phyloP scores from a whole-genome alignment of 2,888 invertebrate genomes.

The Drosophila borborema region DNA sequence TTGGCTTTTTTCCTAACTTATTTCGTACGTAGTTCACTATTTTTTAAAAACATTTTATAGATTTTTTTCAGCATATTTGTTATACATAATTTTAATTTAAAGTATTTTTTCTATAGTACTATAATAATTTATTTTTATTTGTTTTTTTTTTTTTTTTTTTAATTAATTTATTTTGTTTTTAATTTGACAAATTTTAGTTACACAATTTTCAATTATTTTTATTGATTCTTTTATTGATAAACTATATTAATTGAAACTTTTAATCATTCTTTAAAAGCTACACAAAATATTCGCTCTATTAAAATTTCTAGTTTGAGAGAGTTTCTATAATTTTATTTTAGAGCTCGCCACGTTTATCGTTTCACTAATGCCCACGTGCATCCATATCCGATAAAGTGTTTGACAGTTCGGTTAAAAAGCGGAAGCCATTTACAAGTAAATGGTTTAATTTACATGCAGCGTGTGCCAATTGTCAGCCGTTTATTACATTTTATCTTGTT shows the following conservation, averaged over 20 bases:
- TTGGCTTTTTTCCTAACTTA: not conserved
- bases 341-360: not conserved
- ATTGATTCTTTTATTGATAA: no score
- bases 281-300: not conserved
- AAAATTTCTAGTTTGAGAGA: not conserved
- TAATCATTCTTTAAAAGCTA: not conserved
- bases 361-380: slow-evolving; percentile 1
- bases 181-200: no score
- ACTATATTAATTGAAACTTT: no score
- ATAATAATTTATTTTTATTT: no score
- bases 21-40: no score
- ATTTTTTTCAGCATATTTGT: no score
- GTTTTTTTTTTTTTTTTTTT: no score
- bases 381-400: slow-evolving; percentile 53
- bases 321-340: not conserved
- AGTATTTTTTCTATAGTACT: no score
- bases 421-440: slow-evolving; percentile 56
- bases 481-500: slow-evolving; percentile 79
- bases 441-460: slow-evolving; percentile 74
- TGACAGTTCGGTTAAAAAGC: slow-evolving; percentile 51
- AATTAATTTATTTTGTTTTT: no score
- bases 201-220: no score
- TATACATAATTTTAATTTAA: no score
- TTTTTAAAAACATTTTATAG: no score
- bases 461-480: slow-evolving; percentile 78